Evolutionary conservation across 2,113 vertebrate species (phyloP).

Genomic region (Semicossyphus pulcher): DNA sequence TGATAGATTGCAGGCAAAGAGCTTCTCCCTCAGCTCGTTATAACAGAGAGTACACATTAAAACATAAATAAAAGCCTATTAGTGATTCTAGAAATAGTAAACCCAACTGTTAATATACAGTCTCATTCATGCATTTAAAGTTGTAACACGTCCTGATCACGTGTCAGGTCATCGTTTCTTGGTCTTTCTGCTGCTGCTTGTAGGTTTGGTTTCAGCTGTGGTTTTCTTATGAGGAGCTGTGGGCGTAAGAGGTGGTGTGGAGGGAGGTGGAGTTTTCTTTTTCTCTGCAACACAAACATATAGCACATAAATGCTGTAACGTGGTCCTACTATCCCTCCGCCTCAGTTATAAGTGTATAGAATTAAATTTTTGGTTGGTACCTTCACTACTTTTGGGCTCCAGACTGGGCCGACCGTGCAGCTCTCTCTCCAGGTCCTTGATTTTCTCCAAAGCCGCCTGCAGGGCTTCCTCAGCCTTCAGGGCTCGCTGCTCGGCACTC

Average conservation of each 20-base stretch:
- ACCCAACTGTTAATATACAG: neutral
- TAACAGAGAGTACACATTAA: neutral
- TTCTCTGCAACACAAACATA: constrained; percentile 59
- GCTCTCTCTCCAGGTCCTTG: constrained; percentile 81
- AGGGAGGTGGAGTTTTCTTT: constrained; percentile 27
- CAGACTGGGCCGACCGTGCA: constrained; percentile 56
- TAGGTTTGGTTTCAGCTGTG: constrained; percentile 53
- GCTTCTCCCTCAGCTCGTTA: neutral
- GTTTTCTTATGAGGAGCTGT: constrained; percentile 41
- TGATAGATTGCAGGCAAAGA: neutral
- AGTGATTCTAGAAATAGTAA: neutral
- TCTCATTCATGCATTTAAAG: neutral
- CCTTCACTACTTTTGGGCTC: constrained; percentile 49
- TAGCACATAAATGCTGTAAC: neutral
- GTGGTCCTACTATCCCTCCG: neutral
- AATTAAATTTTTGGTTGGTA: neutral
- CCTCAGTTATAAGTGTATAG: neutral
- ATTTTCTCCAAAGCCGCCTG: constrained; percentile 85
- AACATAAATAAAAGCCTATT: neutral
- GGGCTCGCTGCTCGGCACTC: constrained; percentile 82
- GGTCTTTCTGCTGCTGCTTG: constrained; percentile 58
- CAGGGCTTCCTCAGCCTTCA: constrained; percentile 84
- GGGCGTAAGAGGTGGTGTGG: neutral
- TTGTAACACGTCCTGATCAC: neutral
- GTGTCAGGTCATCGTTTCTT: constrained; percentile 66